Evolutionary conservation across 2,888 invertebrate species (phyloP), one percentile per base, ranked within the genome.

Genomic region (Caprella mutica): DNA sequence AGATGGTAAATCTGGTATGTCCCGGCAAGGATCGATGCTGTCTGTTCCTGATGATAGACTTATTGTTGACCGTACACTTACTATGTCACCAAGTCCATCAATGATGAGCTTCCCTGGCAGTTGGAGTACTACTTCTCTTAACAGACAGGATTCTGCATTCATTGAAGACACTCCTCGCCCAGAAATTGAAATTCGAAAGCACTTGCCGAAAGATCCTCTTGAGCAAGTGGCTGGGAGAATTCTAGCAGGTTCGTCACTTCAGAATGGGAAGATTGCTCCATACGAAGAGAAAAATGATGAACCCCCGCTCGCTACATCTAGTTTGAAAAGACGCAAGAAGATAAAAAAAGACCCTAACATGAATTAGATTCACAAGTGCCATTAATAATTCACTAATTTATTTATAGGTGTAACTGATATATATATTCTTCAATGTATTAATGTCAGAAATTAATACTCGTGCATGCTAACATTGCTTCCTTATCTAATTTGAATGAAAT

Each of bases 11-110:
- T 55, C 55, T 6, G 58, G 58, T 24, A 48, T 48, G 8, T 48
- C 48, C 17, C 58, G 64, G 4, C 64, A 64, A 42, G 56, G 56
- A n/a, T 64, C 64, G 14, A 39, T 59, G 21, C 58, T 53, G 35
- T 64, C 64, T 14, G 60, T 64, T 17, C 59, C 60, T 38, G 64
- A 64, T 38, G 58, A 64, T n/a, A 38, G 64, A 17, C 60, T 54
- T 17, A 21, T 64, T 12, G 60, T 44, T 3, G 64, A 64, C 38
- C 53, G 53, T 19, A 64, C 64, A 5, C 51, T 64, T 19, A 59
- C 64, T 3, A 35, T 64, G 26, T 64, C 64, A n/a, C 64, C 64
- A 5, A 43, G 60, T 6, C 52, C 55, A 14, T 64, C 64, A 3
- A 46, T 64, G 60, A 52, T 56, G 21, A 55, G 57, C 30, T 58